Evolutionary conservation across 2,797 vertebrate genomes (phyloP), one percentile per base, ranked within the genome.

Genomic region (Enteromius treurensis): DNA sequence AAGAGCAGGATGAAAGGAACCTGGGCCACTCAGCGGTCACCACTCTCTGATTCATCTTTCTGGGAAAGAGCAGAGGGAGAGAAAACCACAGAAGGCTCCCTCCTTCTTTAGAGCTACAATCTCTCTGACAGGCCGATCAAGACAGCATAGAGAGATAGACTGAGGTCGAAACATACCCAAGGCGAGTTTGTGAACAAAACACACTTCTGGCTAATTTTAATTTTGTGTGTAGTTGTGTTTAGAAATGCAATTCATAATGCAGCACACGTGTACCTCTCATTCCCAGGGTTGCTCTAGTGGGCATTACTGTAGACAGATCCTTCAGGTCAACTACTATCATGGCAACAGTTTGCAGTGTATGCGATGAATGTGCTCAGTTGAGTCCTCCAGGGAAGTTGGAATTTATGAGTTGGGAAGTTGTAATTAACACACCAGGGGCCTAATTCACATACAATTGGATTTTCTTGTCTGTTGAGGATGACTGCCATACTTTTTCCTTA

Each of bases 1-100:
- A 88, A 91, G 89, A 86, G 79, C 58, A 75, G 86, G 89, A 91
- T 87, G 86, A 92, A 91, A 91, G 90, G 87, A 86, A 88, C 87
- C 85, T 74, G 84, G 90, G 88, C 88, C 90, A 85, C 82, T 91
- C 87, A 90, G 92, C 82, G 91, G 92, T 93, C 89, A 86, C 77
- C 85, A 86, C 80, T 91, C 90, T 93, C 89, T 93, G 91, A 94
- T 93, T 94, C 92, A 92, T 89, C 90, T 89, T 92, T 93, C 92
- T 93, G 91, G 91, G 89, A 91, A 91, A 88, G 85, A 68, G 82
- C 80, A 89, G 68, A 87, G 73, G 82, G 83, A 80, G 68, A 79
- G 71, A 83, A 82, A 89, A 92, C 85, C 84, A 1, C 89, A 90
- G 51, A 78, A 69, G 79, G 83, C 70, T 76, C 86, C 11, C n/a